Percentiles rank a stretch among this genome's conserved stretches.
Evolutionary conservation across 2,888 invertebrate genomes (phyloP).

Genomic region (Lottia gigantea): DNA sequence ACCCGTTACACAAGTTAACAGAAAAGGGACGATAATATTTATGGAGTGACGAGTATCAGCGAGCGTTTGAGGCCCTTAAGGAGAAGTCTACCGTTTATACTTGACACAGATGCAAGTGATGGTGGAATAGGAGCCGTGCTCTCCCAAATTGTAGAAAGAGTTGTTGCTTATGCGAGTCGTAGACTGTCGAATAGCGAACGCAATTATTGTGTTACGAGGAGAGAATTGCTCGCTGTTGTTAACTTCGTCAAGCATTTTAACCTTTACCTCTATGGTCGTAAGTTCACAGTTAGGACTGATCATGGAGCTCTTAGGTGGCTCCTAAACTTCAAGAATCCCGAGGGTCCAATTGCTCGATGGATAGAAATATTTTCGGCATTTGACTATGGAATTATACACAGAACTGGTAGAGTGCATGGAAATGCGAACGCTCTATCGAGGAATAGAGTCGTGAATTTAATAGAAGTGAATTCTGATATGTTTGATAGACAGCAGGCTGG

Average conservation of each 20-base stretch:
- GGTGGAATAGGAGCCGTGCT: slow-evolving; percentile 31
- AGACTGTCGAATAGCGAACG: slow-evolving; percentile 21
- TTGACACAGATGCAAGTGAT: slow-evolving; percentile 38
- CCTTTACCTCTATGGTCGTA: slow-evolving; percentile 30
- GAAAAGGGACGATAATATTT: not conserved
- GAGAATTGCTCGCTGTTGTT: slow-evolving; percentile 30
- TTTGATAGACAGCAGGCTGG: not conserved
- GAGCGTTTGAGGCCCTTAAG: slow-evolving; percentile 29
- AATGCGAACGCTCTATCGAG: slow-evolving; percentile 27
- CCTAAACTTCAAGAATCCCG: slow-evolving; percentile 21
- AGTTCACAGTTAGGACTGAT: slow-evolving; percentile 31
- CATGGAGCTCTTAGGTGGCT: slow-evolving; percentile 35
- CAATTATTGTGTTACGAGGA: slow-evolving; percentile 31
- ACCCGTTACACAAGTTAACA: not conserved
- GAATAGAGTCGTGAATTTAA: not conserved
- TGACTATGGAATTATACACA: slow-evolving; percentile 19
- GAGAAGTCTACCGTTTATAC: slow-evolving; percentile 17
- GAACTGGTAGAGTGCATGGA: slow-evolving; percentile 24
- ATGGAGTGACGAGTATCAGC: slow-evolving; percentile 23
- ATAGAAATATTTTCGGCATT: slow-evolving; percentile 19
- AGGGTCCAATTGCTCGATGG: slow-evolving; percentile 29
- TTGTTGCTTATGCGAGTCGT: slow-evolving; percentile 28
- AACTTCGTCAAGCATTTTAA: slow-evolving; percentile 25
- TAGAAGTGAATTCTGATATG: slow-evolving; percentile 2
- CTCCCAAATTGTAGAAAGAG: slow-evolving; percentile 30